Evolutionary conservation across 1,140 invertebrate species (phyloP).

Genomic region (Drosophila nannoptera): DNA sequence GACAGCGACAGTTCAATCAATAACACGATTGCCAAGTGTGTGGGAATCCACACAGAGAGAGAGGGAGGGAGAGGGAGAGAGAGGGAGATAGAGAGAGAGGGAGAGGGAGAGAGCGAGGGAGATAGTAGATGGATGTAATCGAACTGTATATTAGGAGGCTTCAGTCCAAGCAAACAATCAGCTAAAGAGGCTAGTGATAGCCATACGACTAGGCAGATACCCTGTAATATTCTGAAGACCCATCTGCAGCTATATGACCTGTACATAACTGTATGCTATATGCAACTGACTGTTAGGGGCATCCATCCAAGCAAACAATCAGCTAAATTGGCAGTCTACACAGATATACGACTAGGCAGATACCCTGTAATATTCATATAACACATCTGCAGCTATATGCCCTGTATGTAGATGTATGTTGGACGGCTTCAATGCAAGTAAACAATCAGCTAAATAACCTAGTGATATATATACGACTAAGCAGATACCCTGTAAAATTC

Average conservation of each 20-base stretch:
- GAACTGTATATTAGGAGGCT: neutral
- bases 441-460: constrained; percentile 9
- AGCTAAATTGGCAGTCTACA: too few species aligned
- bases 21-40: constrained; percentile 7
- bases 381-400: too few species aligned
- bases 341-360: too few species aligned
- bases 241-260: neutral
- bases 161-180: too few species aligned
- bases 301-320: constrained; percentile 9
- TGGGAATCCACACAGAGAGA: neutral
- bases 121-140: constrained; percentile 10
- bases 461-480: too few species aligned
- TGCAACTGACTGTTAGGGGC: too few species aligned
- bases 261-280: neutral
- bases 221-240: too few species aligned
- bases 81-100: neutral
- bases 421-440: constrained; percentile 6
- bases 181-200: too few species aligned
- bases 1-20: constrained; percentile 33
- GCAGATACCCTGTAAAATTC: too few species aligned
- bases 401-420: constrained; percentile 2
- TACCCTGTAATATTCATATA: too few species aligned
- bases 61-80: too few species aligned
- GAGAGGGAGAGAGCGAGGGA: neutral
- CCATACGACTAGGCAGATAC: too few species aligned